These are phyloP conservation scores for Zaprionus lachaisei DNA, from an alignment of 1,140 invertebrate species.

Conservation along the genomic window DNA sequence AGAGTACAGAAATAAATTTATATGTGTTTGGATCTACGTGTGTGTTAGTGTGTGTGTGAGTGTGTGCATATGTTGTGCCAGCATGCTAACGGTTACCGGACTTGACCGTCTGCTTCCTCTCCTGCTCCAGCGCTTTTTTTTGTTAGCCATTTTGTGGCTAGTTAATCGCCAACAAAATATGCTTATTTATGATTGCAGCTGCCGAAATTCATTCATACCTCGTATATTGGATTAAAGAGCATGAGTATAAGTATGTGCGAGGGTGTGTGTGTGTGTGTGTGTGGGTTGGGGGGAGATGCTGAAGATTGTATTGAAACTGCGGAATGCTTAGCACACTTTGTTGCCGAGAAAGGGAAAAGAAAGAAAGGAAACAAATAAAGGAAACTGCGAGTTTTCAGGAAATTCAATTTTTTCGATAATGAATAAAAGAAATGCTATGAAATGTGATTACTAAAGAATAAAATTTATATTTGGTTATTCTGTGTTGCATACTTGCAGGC, in stretches of 20 bases:
- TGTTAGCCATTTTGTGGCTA: constrained; percentile 36
- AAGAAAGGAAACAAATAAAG: neutral
- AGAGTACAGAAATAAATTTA: constrained; percentile 53
- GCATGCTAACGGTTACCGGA: constrained; percentile 23
- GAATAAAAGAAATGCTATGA: neutral
- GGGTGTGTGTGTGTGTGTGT: neutral
- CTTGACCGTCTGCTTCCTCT: constrained; percentile 17
- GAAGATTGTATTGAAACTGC: neutral
- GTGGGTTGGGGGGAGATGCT: neutral
- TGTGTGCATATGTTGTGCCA: constrained; percentile 27
- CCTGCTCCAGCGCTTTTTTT: constrained; percentile 1
- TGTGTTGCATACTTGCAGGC: too few species aligned
- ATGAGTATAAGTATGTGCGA: neutral
- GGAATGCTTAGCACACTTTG: neutral
- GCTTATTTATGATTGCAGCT: constrained; percentile 48
- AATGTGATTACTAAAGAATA: too few species aligned
- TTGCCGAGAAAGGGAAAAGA: neutral
- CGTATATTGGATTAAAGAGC: constrained; percentile 20
- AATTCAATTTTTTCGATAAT: neutral
- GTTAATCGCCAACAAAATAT: constrained; percentile 54
- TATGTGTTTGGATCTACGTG: constrained; percentile 16
- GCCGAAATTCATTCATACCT: constrained; percentile 24
- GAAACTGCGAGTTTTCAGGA: constrained; percentile 1
- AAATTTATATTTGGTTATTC: too few species aligned
- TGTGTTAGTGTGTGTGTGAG: constrained; percentile 6